Base-by-base conservation (phyloP, 2,888 invertebrate genomes). In the Leptinotarsa peninsularis region DNA sequence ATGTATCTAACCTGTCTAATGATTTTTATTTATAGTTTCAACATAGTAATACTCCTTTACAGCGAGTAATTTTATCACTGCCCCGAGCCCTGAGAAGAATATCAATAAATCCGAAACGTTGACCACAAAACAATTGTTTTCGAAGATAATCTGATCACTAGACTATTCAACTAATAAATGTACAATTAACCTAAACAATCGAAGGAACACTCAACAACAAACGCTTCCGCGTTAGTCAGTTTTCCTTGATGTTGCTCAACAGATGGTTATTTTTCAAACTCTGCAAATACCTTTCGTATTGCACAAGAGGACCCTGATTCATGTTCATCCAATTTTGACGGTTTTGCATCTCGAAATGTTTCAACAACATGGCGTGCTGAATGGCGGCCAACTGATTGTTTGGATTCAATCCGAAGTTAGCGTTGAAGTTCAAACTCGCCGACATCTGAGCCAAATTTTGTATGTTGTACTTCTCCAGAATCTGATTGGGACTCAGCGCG, bases 201-300 rank as follows among this genome's bases (percentile, higher is more conserved):
- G 15, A 60, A 23, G 49, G 63, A 63, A 63, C 63, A 13, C 13
- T 43, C 21, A 72, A 14, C 33, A 72, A 72, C 52, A n/a, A 52
- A 21, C 23, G 52, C 13, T 18, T n/a, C 13, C 13, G 43, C 33
- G 43, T 33, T 54, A 69, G 80, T 86, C 83, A 86, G 80, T 86
- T 85, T 77, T 85, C 85, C 74, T 84, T 85, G 58, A 84, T 81
- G 71, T 83, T 84, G 33, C 82, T 81, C 78, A 86, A 78, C 43
- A 84, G 54, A 67, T 83, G 80, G 70, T 81, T 83, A 74, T 82
- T 81, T 79, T 83, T 84, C 77, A 88, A 80, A 77, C 84, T 87
- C 78, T 88, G 86, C 79, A 88, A 79, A 77, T 87, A 88, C 77
- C 88, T 88, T 78, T 88, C 88, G 81, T 86, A 88, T 78, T 88